Conservation (phyloP, 1,140 invertebrate species). For the Caerostris extrusa region DNA sequence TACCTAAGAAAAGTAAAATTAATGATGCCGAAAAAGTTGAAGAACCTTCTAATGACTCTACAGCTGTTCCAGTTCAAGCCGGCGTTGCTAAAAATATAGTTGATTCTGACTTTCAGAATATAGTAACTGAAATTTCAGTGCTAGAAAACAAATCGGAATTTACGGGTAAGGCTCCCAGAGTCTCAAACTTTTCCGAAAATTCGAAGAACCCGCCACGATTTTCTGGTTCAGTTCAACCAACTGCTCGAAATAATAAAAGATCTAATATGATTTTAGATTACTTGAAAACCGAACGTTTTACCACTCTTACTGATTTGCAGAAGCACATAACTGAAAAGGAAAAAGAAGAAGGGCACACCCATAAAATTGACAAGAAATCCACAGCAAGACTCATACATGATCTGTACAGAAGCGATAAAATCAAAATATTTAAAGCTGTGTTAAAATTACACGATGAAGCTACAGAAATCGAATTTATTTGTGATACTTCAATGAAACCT, state of each 20-base stretch:
- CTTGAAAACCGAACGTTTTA: slow-evolving; percentile 84
- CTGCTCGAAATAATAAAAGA: slow-evolving; percentile 82
- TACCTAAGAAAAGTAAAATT: neutral
- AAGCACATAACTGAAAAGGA: slow-evolving; percentile 84
- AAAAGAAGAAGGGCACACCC: slow-evolving; percentile 84
- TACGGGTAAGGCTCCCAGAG: slow-evolving; percentile 39
- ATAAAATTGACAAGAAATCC: slow-evolving; percentile 85
- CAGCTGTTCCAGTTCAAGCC: neutral
- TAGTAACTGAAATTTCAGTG: slow-evolving; percentile 43
- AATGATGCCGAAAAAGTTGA: neutral
- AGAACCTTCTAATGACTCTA: neutral
- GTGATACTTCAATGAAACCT: slow-evolving; percentile 83
- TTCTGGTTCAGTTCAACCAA: slow-evolving; percentile 76
- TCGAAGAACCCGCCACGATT: neutral
- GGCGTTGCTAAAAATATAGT: neutral
- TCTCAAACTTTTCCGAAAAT: slow-evolving; percentile 21
- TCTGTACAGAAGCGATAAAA: slow-evolving; percentile 84
- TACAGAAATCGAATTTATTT: slow-evolving; percentile 84
- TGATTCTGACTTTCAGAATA: slow-evolving; percentile 55
- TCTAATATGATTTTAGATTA: slow-evolving; percentile 85
- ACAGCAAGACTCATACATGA: slow-evolving; percentile 84
- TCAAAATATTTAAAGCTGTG: slow-evolving; percentile 85
- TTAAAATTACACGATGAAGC: slow-evolving; percentile 82
- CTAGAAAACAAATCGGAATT: slow-evolving; percentile 4
- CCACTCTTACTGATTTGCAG: slow-evolving; percentile 83